Evolutionary conservation across 2,888 invertebrate species (phyloP).

Genomic region (Leucophenga montana): DNA sequence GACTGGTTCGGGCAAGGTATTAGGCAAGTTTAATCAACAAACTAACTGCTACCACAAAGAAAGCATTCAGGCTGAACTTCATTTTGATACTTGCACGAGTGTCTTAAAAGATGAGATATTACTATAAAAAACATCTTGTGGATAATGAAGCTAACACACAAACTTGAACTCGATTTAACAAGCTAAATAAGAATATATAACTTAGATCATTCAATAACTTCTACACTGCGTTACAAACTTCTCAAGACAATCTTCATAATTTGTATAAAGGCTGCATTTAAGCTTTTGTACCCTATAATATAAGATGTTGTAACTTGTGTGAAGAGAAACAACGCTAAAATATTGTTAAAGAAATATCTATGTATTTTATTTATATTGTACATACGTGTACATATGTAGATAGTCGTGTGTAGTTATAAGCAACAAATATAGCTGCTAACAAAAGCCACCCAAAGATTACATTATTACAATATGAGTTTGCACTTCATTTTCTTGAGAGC

Average conservation of each 20-base stretch:
- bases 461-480: constrained; percentile 52
- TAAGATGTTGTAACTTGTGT: not conserved
- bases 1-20: no score
- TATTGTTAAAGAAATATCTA: constrained; percentile 42
- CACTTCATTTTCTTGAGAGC: constrained; percentile 47
- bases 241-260: not conserved
- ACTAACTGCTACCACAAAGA: no score
- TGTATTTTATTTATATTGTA: constrained; percentile 40
- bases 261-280: not conserved
- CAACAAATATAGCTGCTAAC: constrained; percentile 14
- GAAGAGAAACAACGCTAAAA: constrained; percentile 35
- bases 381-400: constrained; percentile 39
- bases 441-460: constrained; percentile 45
- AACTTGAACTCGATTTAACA: no score
- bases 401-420: not conserved
- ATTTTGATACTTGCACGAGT: no score
- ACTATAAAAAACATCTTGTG: no score
- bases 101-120: no score
- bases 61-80: no score
- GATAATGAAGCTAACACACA: no score
- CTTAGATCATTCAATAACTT: no score
- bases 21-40: no score
- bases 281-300: not conserved
- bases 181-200: no score
- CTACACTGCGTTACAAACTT: no score